Conservation (phyloP, 2,888 invertebrate genomes). For the Macaria notata region DNA sequence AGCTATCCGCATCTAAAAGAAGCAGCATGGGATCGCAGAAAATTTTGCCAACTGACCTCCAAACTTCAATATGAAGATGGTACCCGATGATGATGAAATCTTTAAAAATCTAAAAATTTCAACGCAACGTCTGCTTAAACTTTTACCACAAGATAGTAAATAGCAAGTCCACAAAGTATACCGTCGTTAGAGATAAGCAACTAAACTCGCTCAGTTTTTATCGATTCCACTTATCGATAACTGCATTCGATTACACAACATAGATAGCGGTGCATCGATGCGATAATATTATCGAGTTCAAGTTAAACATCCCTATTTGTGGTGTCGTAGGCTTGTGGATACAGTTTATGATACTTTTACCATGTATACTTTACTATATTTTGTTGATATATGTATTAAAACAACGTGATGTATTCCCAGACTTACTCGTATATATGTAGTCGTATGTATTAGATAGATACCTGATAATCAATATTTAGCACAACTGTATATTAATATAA, state of each 20-base stretch:
- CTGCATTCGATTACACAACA: conserved; percentile 32
- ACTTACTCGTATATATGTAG: no score
- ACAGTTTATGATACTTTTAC: neutral
- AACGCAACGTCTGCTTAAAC: conserved; percentile 3
- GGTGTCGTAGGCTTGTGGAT: conserved; percentile 5
- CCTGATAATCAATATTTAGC: no score
- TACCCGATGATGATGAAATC: no score
- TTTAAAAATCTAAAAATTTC: neutral
- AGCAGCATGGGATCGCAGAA: no score
- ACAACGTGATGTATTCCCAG: no score
- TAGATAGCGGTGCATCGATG: conserved; percentile 23
- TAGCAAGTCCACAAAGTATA: neutral
- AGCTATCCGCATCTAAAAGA: no score
- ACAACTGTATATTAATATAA: no score
- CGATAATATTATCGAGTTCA: conserved; percentile 29
- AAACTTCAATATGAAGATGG: no score
- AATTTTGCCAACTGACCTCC: no score
- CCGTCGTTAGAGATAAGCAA: conserved; percentile 9
- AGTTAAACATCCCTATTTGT: conserved; percentile 24
- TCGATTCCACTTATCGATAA: conserved; percentile 31
- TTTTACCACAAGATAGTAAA: neutral
- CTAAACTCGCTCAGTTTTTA: conserved; percentile 17
- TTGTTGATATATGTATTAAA: no score
- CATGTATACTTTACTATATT: neutral
- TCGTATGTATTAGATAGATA: no score